Evolutionary conservation across 2,888 invertebrate species (phyloP).

Genomic region (Macrosiphum euphorbiae): DNA sequence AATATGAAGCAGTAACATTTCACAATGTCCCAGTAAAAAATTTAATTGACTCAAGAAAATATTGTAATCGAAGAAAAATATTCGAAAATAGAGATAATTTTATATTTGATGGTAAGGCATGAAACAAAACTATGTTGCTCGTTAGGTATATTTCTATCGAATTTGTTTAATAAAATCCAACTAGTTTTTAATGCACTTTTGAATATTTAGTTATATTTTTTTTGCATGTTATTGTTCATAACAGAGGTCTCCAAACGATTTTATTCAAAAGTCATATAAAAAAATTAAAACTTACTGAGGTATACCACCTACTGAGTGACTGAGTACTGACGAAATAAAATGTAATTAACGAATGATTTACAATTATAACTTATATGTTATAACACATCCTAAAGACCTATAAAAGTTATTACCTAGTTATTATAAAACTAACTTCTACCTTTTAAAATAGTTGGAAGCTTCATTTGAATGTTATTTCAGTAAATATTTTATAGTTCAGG

Average conservation of each 20-base stretch:
- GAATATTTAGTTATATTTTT: neutral
- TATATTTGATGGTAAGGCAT: neutral
- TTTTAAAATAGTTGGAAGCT: neutral
- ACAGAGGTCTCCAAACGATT: neutral
- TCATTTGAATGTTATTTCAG: neutral
- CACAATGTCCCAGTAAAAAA: neutral
- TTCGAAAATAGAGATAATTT: constrained; percentile 23
- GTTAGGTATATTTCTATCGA: neutral
- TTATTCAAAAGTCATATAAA: neutral
- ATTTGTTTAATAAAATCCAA: neutral
- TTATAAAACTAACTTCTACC: neutral
- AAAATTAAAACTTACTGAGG: neutral
- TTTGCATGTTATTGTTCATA: neutral
- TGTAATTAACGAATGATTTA: neutral
- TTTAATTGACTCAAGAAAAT: neutral
- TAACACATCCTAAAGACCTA: neutral
- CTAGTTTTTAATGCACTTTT: too few relatives aligned
- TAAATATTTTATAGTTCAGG: neutral
- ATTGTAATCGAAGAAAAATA: constrained; percentile 15
- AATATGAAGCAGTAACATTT: neutral
- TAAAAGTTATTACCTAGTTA: neutral
- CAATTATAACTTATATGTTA: neutral
- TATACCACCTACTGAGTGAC: too few relatives aligned
- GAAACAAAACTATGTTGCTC: neutral
- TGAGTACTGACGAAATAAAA: neutral